Conservation (phyloP, 2,113 vertebrate genomes). For the Tonatia bakeri region DNA sequence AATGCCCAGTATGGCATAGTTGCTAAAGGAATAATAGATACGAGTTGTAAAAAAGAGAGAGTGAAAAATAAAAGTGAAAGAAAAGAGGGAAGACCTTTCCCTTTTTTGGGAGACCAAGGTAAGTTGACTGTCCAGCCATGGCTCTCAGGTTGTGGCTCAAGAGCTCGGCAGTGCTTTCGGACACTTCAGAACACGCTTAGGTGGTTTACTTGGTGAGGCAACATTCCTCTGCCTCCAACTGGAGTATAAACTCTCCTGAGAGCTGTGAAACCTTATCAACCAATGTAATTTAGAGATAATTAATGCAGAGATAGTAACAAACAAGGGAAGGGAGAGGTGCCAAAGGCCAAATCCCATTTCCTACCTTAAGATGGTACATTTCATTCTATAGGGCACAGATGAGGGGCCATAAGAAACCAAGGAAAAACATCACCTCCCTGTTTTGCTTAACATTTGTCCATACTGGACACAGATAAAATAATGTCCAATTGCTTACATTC, state of each 20-base stretch:
- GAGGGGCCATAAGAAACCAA: not conserved
- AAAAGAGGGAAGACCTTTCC: not conserved
- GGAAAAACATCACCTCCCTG: not conserved
- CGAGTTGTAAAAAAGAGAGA: not conserved
- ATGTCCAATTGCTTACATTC: not conserved
- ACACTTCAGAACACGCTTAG: not conserved
- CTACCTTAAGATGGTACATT: not conserved
- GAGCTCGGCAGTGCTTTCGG: not conserved
- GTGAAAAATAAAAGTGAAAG: not conserved
- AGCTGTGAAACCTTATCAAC: not conserved
- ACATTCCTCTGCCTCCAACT: not conserved
- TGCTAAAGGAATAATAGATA: not conserved
- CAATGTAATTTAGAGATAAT: not conserved
- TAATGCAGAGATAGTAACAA: not conserved
- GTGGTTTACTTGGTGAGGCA: not conserved
- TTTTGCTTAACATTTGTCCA: not conserved
- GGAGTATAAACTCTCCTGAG: not conserved
- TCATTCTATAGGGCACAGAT: not conserved
- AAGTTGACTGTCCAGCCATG: not conserved
- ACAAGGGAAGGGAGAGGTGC: not conserved
- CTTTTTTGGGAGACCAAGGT: not conserved
- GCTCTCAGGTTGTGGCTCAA: not conserved
- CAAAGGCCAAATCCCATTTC: not conserved
- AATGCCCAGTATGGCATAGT: not conserved
- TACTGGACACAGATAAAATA: not conserved